phyloP scores from a whole-genome alignment of 23 tunicate species.

The Oikopleura vanhoeffeni region DNA sequence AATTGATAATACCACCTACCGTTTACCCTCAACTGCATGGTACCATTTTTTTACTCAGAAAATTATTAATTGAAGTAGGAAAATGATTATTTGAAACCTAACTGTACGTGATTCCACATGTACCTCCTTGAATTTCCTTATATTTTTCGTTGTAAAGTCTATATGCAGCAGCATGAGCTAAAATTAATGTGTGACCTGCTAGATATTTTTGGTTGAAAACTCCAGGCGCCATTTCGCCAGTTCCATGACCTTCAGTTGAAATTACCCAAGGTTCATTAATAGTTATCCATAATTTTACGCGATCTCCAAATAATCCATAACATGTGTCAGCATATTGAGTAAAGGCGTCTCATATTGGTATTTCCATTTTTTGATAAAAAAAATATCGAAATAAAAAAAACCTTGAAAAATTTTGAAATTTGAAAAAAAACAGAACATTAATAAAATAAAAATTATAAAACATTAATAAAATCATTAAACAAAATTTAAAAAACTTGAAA shows the following conservation, averaged over 20 bases:
- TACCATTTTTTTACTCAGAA: too few species aligned
- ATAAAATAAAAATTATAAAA: too few species aligned
- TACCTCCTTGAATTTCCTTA: slow-evolving; percentile 41
- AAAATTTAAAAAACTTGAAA: too few species aligned
- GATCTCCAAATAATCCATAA: slow-evolving; percentile 45
- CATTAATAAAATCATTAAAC: too few species aligned
- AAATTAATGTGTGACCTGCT: slow-evolving; percentile 74
- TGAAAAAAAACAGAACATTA: too few species aligned
- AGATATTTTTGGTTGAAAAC: slow-evolving; percentile 19
- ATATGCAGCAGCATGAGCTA: slow-evolving; percentile 68
- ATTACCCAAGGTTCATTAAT: slow-evolving; percentile 81
- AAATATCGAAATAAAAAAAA: too few species aligned
- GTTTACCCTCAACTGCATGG: too few species aligned
- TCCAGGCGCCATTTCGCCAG: slow-evolving; percentile 14
- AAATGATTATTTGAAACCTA: too few species aligned
- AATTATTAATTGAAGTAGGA: too few species aligned
- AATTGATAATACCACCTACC: too few species aligned
- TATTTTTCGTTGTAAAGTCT: slow-evolving; percentile 54
- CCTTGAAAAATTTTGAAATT: too few species aligned
- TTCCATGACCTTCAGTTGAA: not conserved
- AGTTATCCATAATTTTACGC: slow-evolving; percentile 76
- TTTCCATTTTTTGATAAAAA: too few species aligned
- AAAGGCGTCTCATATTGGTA: slow-evolving; percentile 32
- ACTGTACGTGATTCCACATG: slow-evolving; percentile 72
- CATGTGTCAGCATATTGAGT: slow-evolving; percentile 36